Base-by-base conservation (phyloP, 2,888 invertebrate genomes). In the Acrobasis consociella region DNA sequence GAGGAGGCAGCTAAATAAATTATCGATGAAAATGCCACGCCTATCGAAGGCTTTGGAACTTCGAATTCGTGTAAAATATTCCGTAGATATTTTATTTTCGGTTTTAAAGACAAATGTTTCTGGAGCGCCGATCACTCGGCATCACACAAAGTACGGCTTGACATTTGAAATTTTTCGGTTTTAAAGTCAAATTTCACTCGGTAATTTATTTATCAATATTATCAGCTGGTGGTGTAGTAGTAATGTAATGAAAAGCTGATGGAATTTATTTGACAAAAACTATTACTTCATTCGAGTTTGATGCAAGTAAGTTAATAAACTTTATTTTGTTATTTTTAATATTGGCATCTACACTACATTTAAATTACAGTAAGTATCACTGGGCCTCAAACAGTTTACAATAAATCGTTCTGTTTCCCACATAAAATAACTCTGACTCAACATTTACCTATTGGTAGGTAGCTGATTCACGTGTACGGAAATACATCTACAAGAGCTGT, bases 401-500 rank as follows among this genome's bases (percentile, higher is more conserved):
- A 60, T 13, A 31, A 50, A 50, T 9, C 37, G 15, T 49, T 46
- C 37, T 49, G 37, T 53, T 42, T 50, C n/a, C 51, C 17, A 17
- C 49, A 49, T 55, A 42, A 39, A 61, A 58, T 59, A 63, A 8
- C 58, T 52, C 52, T 62, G 64, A 60, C 60, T n/a, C 63, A 67
- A 55, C 64, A 63, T 60, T 53, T 53, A 53, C 50, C 65, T 58
- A 60, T 58, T 15, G 51, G 31, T 9, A 31, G 65, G 64, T 69
- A 67, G 70, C 56, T 62, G 78, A 80, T 65, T 77, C 80, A 80
- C 62, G 66, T 15, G 65, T 64, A 68, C 70, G 64, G 65, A 73
- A 73, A 71, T 67, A 69, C 46, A 16, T 72, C 70, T 60, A 62
- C 52, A 65, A 71, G 69, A 17, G 58, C 15, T 16, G n/a, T 39